Evolutionary conservation across 2,888 invertebrate genomes (phyloP), one percentile per base, ranked within the genome.

Genomic region (Agelastica alni): DNA sequence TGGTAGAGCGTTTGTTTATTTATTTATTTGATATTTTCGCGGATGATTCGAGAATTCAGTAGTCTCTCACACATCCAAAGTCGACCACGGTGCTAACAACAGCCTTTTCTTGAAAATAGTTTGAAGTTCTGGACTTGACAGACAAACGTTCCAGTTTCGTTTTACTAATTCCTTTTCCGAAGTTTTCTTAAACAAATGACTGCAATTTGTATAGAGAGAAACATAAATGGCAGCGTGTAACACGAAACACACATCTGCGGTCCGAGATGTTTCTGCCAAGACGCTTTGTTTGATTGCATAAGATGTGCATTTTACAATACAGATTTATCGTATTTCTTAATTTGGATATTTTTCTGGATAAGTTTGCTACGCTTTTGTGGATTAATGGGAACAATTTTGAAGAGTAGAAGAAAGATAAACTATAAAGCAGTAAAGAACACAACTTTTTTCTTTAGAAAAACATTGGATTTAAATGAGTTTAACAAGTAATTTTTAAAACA

Each of bases 161-260:
- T 32, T 53, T 28, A 28, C 43, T 56, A 53, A 56, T 61, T 61
- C 56, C 48, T 39, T 61, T 59, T 58, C 52, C 34, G 45, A 46
- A 39, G 48, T 58, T 43, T 51, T 53, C 20, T 45, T 54, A 58
- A 60, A 60, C 57, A 65, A 67, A 67, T 65, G 61, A 58, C 56
- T 39, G 61, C 53, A 62, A 65, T 67, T 67, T 67, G 63, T 63
- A 57, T 49, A 39, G 51, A 59, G 58, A 57, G 58, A 58, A 56
- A 56, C 58, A 60, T 60, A 61, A 61, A 58, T 57, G 58, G 56
- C 57, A 58, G 61, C 52, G 32, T 16, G 26, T 22, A 43, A 32
- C 16, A 20, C 18, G 36, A 12, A 14, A 17, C 16, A 60, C 62
- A 60, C 66, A 65, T 65, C 66, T 66, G 66, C 55, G 66, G 61